Conservation (phyloP, 2,888 invertebrate genomes). For the Caprella mutica region DNA sequence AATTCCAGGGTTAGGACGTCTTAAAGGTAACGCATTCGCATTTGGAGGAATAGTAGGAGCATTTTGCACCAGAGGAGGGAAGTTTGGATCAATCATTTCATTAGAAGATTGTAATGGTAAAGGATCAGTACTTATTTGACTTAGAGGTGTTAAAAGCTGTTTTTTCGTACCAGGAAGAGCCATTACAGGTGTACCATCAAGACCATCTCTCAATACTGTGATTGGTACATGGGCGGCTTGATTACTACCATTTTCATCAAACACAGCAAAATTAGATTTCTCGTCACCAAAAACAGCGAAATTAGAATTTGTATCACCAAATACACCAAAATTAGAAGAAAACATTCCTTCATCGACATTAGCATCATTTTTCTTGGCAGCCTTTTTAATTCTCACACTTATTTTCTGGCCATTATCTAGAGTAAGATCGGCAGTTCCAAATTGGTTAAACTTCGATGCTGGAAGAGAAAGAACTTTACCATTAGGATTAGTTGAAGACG, state of each 20-base stretch:
- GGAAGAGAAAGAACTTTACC: slow-evolving; percentile 1
- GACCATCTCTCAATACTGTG: slow-evolving; percentile 1
- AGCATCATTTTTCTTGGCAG: background rate
- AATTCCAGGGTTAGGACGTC: background rate
- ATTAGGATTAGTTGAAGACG: background rate
- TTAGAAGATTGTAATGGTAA: background rate
- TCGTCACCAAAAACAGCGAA: background rate
- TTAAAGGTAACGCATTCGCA: background rate
- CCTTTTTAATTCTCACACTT: background rate
- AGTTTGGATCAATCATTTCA: background rate
- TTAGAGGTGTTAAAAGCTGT: too few relatives aligned
- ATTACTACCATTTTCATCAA: too few relatives aligned
- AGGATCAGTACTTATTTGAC: too few relatives aligned
- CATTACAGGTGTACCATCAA: slow-evolving; percentile 5
- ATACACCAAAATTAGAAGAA: background rate
- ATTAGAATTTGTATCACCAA: background rate
- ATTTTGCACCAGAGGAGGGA: background rate
- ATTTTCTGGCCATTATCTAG: slow-evolving; percentile 2
- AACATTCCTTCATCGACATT: background rate
- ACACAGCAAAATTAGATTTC: background rate
- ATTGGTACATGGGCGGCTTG: too few relatives aligned
- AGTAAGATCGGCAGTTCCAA: background rate
- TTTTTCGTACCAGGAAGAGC: slow-evolving; percentile 1
- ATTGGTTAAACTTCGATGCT: slow-evolving; percentile 6
- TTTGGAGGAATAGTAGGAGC: background rate